Evolutionary conservation across 2,797 vertebrate genomes (phyloP).

Genomic region (Apogon hyalosoma): DNA sequence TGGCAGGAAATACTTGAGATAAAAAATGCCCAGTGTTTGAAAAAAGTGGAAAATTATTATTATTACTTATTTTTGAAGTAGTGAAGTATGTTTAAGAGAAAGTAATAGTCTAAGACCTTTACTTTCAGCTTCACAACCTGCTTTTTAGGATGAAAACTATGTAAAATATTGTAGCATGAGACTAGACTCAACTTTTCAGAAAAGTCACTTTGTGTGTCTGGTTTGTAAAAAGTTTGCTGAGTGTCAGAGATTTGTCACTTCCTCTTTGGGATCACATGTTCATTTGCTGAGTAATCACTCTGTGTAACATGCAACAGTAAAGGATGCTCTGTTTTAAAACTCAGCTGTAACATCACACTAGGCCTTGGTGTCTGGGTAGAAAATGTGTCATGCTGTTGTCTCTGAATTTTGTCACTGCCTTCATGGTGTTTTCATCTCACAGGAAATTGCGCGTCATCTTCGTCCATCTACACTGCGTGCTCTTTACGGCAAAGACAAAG

Average conservation of each 20-base stretch:
- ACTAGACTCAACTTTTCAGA: no score
- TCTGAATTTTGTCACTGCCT: not conserved
- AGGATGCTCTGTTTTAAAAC: conserved; percentile 45
- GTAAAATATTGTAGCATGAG: no score
- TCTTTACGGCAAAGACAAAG: conserved; percentile 89
- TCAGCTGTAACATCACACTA: conserved; percentile 1
- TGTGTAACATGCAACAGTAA: conserved; percentile 29
- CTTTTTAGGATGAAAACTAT: no score
- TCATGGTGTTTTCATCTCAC: conserved; percentile 28
- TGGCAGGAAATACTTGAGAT: conserved; percentile 52
- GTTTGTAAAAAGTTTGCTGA: conserved; percentile 17
- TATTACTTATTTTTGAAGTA: no score
- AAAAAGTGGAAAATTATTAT: not conserved
- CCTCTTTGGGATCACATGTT: conserved; percentile 65
- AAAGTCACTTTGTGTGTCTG: not conserved
- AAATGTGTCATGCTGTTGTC: not conserved
- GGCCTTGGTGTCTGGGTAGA: not conserved
- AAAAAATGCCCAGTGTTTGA: conserved; percentile 12
- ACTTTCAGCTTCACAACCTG: no score
- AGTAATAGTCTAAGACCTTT: no score
- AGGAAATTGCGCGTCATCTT: conserved; percentile 92
- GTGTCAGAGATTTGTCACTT: conserved; percentile 61
- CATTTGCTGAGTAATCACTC: conserved; percentile 78
- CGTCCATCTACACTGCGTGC: conserved; percentile 91
- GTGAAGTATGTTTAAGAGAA: no score